phyloP scores from a whole-genome alignment of 64 coral and sea anemone species.

The Platygyra sinensis region DNA sequence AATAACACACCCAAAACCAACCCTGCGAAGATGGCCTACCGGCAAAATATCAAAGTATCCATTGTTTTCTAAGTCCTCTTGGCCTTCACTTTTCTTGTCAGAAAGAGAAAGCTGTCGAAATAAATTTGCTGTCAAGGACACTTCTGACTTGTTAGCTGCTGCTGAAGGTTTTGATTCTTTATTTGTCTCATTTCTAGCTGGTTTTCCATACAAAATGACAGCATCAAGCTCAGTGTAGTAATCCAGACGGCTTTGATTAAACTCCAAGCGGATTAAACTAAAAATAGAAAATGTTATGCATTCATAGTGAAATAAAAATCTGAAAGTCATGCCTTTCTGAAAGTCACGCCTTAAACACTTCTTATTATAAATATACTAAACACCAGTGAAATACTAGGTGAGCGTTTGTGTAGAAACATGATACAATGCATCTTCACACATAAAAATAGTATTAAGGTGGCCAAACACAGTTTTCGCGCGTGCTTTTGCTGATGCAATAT shows the following conservation, averaged over 20 bases:
- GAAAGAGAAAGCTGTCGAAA: slow-evolving; percentile 25
- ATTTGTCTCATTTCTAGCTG: not conserved
- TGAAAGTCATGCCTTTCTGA: too few relatives aligned
- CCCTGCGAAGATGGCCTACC: slow-evolving; percentile 15
- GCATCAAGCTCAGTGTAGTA: slow-evolving; percentile 99
- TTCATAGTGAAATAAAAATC: too few relatives aligned
- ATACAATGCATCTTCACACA: too few relatives aligned
- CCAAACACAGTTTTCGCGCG: too few relatives aligned
- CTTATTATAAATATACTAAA: too few relatives aligned
- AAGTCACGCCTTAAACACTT: too few relatives aligned
- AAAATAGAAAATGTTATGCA: not conserved
- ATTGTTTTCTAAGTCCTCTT: slow-evolving; percentile 38
- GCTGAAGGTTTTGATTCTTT: not conserved
- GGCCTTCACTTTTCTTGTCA: not conserved
- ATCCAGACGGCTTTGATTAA: slow-evolving; percentile 86
- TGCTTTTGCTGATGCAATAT: too few relatives aligned
- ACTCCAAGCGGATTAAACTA: slow-evolving; percentile 89
- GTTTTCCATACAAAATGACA: slow-evolving; percentile 74
- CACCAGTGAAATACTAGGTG: too few relatives aligned
- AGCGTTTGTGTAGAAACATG: too few relatives aligned
- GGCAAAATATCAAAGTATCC: slow-evolving; percentile 91
- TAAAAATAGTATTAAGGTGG: too few relatives aligned
- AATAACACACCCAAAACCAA: too few relatives aligned
- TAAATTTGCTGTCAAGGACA: not conserved
- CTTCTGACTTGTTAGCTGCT: not conserved